A percentile compares a stretch with the other conserved stretches of the same genome.
Conservation (phyloP, 2,888 invertebrate genomes). For the Itoplectis maculator region DNA sequence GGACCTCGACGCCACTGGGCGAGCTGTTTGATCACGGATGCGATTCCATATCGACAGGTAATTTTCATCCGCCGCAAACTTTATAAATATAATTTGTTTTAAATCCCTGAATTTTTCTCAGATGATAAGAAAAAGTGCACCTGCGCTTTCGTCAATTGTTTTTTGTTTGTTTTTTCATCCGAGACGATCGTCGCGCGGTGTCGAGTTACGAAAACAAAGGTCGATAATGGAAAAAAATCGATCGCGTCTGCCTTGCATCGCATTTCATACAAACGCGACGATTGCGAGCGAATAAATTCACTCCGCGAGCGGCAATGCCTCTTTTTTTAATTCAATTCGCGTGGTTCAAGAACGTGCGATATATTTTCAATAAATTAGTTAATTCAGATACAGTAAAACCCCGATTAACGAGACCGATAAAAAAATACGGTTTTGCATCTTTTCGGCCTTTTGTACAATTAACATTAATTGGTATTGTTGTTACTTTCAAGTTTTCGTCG, state of each 20-base stretch:
- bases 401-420: not conserved
- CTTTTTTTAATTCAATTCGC: not conserved
- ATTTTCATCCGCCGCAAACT: not conserved
- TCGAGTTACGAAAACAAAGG: constrained; percentile 56
- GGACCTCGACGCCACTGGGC: constrained; percentile 96
- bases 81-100: too few species aligned
- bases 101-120: too few species aligned
- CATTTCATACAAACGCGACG: constrained; percentile 1
- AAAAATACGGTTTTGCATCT: not conserved
- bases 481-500: constrained; percentile 92
- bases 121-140: too few species aligned
- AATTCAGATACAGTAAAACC: too few species aligned
- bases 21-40: constrained; percentile 99
- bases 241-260: constrained; percentile 17
- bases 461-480: not conserved
- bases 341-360: not conserved
- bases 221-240: constrained; percentile 54
- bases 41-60: constrained; percentile 97
- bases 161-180: constrained; percentile 5
- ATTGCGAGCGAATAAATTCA: not conserved
- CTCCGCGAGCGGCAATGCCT: not conserved
- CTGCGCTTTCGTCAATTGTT: not conserved
- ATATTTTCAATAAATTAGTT: not conserved
- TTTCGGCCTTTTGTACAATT: not conserved
- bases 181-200: constrained; percentile 42